Evolutionary conservation across 1,140 invertebrate species (phyloP).

Genomic region (Ctenoplectra terminalis): DNA sequence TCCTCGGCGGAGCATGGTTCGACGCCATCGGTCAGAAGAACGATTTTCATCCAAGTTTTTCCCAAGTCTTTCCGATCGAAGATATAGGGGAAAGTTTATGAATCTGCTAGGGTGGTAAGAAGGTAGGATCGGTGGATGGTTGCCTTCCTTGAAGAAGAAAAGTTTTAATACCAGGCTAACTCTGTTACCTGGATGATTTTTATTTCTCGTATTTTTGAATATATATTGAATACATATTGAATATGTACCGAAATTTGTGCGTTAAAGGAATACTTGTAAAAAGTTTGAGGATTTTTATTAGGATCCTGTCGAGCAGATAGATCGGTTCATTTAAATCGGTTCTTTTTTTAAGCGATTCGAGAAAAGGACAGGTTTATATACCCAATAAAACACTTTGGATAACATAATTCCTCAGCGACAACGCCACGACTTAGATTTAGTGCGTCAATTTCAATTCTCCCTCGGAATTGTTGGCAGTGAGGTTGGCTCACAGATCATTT

Average conservation of each 20-base stretch:
- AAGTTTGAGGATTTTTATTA: no score
- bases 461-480: slow-evolving; percentile 32
- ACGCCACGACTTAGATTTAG: slow-evolving; percentile 4
- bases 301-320: no score
- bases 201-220: no score
- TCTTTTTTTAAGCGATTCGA: background rate
- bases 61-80: background rate
- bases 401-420: slow-evolving; percentile 9
- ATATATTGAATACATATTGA: no score
- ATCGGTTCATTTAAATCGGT: background rate
- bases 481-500: slow-evolving; percentile 3
- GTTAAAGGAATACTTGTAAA: no score
- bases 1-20: background rate
- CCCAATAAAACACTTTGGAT: background rate
- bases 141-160: background rate
- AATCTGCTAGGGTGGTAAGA: background rate
- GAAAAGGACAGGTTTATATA: no score
- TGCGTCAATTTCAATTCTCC: slow-evolving; percentile 22
- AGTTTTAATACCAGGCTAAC: slow-evolving; percentile 12
- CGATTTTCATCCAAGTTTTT: background rate
- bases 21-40: background rate
- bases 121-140: background rate
- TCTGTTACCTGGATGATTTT: background rate
- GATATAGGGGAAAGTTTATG: slow-evolving; percentile 15
- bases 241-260: no score